Base-by-base conservation (phyloP, 2,888 invertebrate genomes). In the Unio pictorum region DNA sequence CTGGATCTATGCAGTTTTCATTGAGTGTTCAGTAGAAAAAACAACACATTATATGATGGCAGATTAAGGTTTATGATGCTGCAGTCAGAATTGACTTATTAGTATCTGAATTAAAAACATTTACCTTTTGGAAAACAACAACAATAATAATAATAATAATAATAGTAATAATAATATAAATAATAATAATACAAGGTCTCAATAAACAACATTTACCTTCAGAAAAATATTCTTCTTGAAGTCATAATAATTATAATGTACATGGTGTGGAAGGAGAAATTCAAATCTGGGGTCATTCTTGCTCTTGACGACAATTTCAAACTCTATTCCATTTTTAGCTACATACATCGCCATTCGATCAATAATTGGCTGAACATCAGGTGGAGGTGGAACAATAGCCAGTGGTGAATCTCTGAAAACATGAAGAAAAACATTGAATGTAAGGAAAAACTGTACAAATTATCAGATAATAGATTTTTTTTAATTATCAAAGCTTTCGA, bases 321-420 rank as follows among this genome's bases (percentile, higher is more conserved):
- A 98, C 84, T 96, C 95, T 68, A 94, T 93, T 0, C 99, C 99
- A 90, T 98, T 98, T 82, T 96, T 96, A 1, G 96, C 95, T 0
- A 99, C 98, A 90, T 98, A 98, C 76, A 94, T 94, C 0, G 99
- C 98, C 94, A 99, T 97, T 90, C 98, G 97, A 90, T 98, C 97
- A 71, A 99, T 95, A 15, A 99, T 95, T 28, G 95, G 92, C 86
- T 95, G 94, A 1, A 95, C 91, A 82, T 96, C 96, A 6, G 94
- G 94, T 0, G 96, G 94, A 0, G 98, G 98, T 3, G 90, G 89
- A 17, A 86, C 78, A 45, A 87, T 83, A 45, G 45, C 15, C 45
- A 45, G 45, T 15, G 45, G 45, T 45, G 45, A 45, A 45, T 45
- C 45, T 45, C 45, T 45, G 45, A 45, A 45, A 45, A 45, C 45